Percentiles rank a stretch among this genome's conserved stretches.
These are phyloP conservation scores for Falcaria lacertinaria DNA, from an alignment of 2,888 invertebrate genomes.

Conservation along the genomic window DNA sequence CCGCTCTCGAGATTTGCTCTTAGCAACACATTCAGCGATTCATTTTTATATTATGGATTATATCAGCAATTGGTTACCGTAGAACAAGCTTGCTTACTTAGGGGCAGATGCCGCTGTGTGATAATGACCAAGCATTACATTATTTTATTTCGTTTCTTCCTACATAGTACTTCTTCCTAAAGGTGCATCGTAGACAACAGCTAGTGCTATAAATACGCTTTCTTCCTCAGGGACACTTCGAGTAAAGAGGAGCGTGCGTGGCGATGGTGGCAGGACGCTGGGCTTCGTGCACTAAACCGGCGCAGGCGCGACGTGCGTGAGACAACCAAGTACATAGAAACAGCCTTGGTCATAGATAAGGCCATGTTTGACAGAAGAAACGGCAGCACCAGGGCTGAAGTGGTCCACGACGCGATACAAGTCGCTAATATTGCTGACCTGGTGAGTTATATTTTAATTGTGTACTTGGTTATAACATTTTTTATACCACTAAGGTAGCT, in stretches of 20 bases:
- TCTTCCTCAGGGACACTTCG: conserved; percentile 31
- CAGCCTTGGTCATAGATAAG: conserved; percentile 96
- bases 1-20: too few species aligned
- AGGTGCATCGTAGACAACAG: too few species aligned
- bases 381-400: conserved; percentile 91
- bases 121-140: too few species aligned
- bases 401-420: conserved; percentile 97
- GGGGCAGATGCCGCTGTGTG: too few species aligned
- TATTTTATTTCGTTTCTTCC: too few species aligned
- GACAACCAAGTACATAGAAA: conserved; percentile 96
- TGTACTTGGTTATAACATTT: conserved; percentile 1
- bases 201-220: background rate
- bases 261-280: conserved; percentile 67
- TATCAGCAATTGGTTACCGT: too few species aligned
- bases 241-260: conserved; percentile 49
- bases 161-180: too few species aligned
- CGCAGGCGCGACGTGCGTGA: conserved; percentile 89
- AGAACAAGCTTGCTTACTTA: too few species aligned
- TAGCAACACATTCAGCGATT: too few species aligned
- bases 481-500: too few species aligned
- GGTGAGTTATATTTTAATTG: conserved; percentile 79
- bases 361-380: conserved; percentile 97
- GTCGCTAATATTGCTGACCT: conserved; percentile 98
- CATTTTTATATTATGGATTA: too few species aligned
- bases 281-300: conserved; percentile 50